These are phyloP conservation scores for Phymastichus coffea DNA, from an alignment of 1,140 invertebrate genomes.

Conservation along the genomic window DNA sequence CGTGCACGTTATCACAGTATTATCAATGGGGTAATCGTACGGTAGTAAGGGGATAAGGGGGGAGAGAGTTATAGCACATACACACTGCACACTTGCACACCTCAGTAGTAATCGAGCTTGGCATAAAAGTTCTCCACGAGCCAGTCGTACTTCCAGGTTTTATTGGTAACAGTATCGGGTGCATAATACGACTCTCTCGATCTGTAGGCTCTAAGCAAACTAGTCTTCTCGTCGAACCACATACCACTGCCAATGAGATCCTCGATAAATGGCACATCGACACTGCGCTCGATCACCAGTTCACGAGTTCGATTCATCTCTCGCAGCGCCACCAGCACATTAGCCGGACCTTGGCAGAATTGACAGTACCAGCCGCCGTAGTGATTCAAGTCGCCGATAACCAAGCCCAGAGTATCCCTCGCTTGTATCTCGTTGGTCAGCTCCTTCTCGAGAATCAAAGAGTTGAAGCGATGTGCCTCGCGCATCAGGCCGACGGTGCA, in stretches of 20 bases:
- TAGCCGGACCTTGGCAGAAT: constrained; percentile 62
- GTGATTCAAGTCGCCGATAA: constrained; percentile 67
- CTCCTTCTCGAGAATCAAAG: constrained; percentile 27
- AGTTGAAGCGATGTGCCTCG: constrained; percentile 45
- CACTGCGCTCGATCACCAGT: constrained; percentile 45
- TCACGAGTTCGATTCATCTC: constrained; percentile 38
- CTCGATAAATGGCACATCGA: constrained; percentile 62
- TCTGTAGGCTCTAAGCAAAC: constrained; percentile 57
- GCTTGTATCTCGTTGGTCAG: constrained; percentile 38
- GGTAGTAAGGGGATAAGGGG: no score
- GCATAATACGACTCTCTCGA: constrained; percentile 65
- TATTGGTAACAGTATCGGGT: constrained; percentile 58
- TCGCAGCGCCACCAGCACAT: constrained; percentile 57
- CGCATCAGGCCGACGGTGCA: constrained; percentile 54
- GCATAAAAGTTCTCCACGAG: constrained; percentile 66
- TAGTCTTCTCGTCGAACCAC: constrained; percentile 64
- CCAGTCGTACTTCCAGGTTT: constrained; percentile 66
- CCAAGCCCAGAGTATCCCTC: constrained; percentile 50
- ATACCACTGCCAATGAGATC: constrained; percentile 63
- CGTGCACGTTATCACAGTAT: no score
- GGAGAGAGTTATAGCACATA: no score
- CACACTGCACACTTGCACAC: no score
- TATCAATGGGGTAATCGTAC: no score
- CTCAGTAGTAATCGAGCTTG: constrained; percentile 63
- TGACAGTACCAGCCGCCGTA: constrained; percentile 70